Evolutionary conservation across 2,797 vertebrate species (phyloP), one percentile per base, ranked within the genome.

Genomic region (Sparidentex hasta): DNA sequence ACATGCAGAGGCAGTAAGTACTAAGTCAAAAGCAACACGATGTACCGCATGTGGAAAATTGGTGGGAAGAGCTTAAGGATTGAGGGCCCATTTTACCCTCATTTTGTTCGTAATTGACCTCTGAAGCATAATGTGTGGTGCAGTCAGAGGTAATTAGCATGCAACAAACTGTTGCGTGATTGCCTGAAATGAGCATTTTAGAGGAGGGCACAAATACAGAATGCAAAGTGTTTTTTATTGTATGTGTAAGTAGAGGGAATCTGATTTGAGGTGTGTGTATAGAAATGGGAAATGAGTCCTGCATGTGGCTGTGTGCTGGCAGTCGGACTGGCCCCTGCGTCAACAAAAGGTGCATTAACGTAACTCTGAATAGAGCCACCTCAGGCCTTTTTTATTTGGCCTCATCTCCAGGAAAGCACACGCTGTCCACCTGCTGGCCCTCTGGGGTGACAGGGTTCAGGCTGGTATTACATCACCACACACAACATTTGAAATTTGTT

Each of bases 101-200:
- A 94, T 95, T 96, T 96, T 95, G 95, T 94, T 94, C 91, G 96
- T 98, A 98, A 99, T 97, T 99, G 97, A 99, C 97, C 97, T 97
- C 96, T 96, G 96, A 95, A 96, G 95, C 90, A 94, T 96, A 97
- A 97, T 94, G 96, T 96, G 97, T 94, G 95, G 96, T 97, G 97
- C 97, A 96, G 98, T 97, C 97, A 96, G 92, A 94, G 90, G 96
- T 96, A 98, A 98, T 99, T 98, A 98, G 95, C 92, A 93, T 95
- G 94, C 95, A 95, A 95, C 94, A 96, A 98, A 98, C 95, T 96
- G 96, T 97, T 94, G 94, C 92, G 95, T 97, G 97, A 98, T 98
- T 99, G 97, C 95, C 91, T 93, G 93, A 97, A 98, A 97, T 97
- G 95, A 97, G 96, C 96, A 96, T 96, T 96, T 97, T 95, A 96